Percentiles rank a stretch among this genome's conserved stretches.
These are phyloP conservation scores for Myotis vivesi DNA, from an alignment of 2,797 vertebrate genomes.

Conservation along the genomic window DNA sequence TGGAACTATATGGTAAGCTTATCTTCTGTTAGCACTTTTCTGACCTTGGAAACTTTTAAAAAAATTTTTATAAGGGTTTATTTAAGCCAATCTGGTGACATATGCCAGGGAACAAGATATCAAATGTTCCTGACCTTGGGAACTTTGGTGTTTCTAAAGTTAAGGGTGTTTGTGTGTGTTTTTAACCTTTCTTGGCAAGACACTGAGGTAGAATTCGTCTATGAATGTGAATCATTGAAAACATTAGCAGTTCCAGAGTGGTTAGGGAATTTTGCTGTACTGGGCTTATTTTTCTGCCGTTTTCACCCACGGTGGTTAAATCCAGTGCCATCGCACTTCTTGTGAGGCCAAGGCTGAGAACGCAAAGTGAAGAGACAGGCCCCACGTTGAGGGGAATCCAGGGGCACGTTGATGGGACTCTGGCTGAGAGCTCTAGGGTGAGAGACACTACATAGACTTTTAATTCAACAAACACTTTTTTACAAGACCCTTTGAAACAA, in stretches of 20 bases:
- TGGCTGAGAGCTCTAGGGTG: not conserved
- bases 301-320: accelerated
- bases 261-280: accelerated
- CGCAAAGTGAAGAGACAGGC: not conserved
- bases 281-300: accelerated
- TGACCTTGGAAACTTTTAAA: not conserved
- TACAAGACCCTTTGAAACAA: not conserved
- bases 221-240: not conserved
- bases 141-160: not conserved
- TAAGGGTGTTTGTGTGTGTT: not conserved
- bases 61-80: not conserved
- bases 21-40: not conserved
- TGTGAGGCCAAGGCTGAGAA: not conserved
- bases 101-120: not conserved
- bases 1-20: not conserved
- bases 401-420: not conserved
- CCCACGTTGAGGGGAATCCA: not conserved
- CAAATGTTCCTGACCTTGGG: not conserved
- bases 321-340: conserved; percentile 17
- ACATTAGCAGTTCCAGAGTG: too few species aligned
- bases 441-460: not conserved
- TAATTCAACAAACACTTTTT: not conserved
- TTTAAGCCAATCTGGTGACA: not conserved
- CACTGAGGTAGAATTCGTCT: not conserved
- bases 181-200: not conserved